These are phyloP conservation scores for Ennomos quercinarius DNA, from an alignment of 2,888 invertebrate genomes.

Conservation along the genomic window DNA sequence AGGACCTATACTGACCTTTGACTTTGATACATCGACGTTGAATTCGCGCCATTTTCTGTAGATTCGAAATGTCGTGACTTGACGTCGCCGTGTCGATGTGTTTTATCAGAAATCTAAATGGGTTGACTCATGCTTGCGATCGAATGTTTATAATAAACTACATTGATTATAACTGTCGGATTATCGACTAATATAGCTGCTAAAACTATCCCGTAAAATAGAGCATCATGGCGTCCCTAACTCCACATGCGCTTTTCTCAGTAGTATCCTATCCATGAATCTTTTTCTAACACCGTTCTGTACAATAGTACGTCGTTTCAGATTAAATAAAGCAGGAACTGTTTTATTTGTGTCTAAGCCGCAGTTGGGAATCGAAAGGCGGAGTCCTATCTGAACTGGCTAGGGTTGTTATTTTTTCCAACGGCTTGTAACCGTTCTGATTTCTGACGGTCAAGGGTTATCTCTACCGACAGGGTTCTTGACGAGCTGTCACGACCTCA, in stretches of 20 bases:
- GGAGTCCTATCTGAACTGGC: background rate
- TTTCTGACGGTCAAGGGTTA: slow-evolving; percentile 20
- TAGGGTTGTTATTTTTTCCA: slow-evolving; percentile 8
- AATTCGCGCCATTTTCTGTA: too few species aligned
- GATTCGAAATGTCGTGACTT: too few species aligned
- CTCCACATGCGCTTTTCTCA: slow-evolving; percentile 5
- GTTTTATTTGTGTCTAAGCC: slow-evolving; percentile 10
- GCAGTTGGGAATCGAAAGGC: slow-evolving; percentile 1
- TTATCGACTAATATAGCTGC: background rate
- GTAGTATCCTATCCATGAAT: slow-evolving; percentile 8
- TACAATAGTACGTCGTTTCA: slow-evolving; percentile 14
- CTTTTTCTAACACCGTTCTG: slow-evolving; percentile 8
- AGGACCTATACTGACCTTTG: too few species aligned
- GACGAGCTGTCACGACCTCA: slow-evolving; percentile 11
- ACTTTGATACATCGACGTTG: too few species aligned
- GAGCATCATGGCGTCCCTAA: background rate
- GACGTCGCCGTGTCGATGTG: too few species aligned
- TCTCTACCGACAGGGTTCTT: slow-evolving; percentile 10
- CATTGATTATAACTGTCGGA: too few species aligned
- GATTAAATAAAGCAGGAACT: slow-evolving; percentile 22
- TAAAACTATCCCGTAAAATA: slow-evolving; percentile 1
- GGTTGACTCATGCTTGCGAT: too few species aligned
- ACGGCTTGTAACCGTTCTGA: slow-evolving; percentile 1
- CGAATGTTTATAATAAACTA: too few species aligned
- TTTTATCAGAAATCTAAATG: too few species aligned